These are phyloP conservation scores for Chymomyza costata DNA, from an alignment of 1,140 invertebrate species.

Conservation along the genomic window DNA sequence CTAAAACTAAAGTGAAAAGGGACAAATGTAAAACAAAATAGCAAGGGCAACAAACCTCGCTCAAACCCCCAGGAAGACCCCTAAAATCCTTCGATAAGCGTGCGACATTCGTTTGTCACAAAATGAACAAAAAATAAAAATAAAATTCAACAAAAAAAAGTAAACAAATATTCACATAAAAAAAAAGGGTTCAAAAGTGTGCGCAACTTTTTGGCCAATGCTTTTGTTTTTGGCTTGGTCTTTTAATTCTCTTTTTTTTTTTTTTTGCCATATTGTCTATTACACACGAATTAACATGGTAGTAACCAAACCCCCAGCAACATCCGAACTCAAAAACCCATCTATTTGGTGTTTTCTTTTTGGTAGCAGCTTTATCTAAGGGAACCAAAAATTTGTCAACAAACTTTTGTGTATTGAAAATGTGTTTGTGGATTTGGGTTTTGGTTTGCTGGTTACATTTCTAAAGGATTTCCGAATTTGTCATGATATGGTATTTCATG, in stretches of 20 bases:
- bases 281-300: conserved; percentile 64
- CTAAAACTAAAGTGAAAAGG: conserved; percentile 25
- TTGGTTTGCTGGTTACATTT: no score
- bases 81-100: conserved; percentile 53
- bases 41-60: conserved; percentile 4
- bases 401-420: conserved; percentile 1
- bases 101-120: conserved; percentile 30
- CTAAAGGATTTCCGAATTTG: no score
- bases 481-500: no score
- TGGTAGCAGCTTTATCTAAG: no score
- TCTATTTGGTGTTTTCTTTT: no score
- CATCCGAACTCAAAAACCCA: no score
- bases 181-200: conserved; percentile 10
- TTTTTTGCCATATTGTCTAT: conserved; percentile 56
- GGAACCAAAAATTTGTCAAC: conserved; percentile 46
- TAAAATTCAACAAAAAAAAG: conserved; percentile 7
- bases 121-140: conserved; percentile 11
- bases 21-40: conserved; percentile 1
- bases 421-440: no score
- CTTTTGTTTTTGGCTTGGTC: conserved; percentile 21
- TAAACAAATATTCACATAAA: conserved; percentile 7
- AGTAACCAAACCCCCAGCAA: conserved; percentile 36
- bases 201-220: conserved; percentile 6
- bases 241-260: conserved; percentile 7
- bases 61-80: conserved; percentile 10